These are phyloP conservation scores for Sphinx pinastri DNA, from an alignment of 2,888 invertebrate genomes.

Conservation along the genomic window DNA sequence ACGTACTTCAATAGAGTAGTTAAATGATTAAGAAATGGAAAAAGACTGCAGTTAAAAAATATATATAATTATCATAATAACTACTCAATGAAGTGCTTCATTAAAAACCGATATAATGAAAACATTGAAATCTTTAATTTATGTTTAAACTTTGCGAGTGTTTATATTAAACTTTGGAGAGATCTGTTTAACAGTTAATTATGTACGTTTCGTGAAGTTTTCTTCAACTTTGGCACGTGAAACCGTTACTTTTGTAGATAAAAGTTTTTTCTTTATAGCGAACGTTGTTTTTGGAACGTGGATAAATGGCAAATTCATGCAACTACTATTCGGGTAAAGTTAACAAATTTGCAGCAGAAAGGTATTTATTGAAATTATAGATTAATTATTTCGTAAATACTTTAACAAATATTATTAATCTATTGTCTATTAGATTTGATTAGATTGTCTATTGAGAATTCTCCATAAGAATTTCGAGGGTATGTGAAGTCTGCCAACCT, in stretches of 20 bases:
- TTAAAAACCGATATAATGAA: background rate
- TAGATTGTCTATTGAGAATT: too few relatives aligned
- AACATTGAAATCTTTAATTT: conserved; percentile 2
- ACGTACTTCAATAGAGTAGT: too few relatives aligned
- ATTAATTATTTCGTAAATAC: too few relatives aligned
- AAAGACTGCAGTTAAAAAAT: too few relatives aligned
- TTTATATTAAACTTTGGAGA: conserved; percentile 26
- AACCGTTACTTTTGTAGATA: conserved; percentile 3
- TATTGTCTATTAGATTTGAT: too few relatives aligned
- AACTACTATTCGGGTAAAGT: background rate
- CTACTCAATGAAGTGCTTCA: background rate
- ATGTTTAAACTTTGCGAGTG: conserved; percentile 21
- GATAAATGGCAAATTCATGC: background rate
- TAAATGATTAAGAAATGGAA: too few relatives aligned
- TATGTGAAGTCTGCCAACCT: too few relatives aligned
- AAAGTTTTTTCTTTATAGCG: background rate
- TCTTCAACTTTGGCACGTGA: conserved; percentile 1
- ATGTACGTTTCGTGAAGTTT: conserved; percentile 36
- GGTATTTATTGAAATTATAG: background rate
- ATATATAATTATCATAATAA: too few relatives aligned
- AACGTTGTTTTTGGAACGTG: background rate
- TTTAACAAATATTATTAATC: too few relatives aligned
- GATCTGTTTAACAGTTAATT: conserved; percentile 34
- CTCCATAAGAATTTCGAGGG: too few relatives aligned
- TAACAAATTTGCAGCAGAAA: background rate